Percentiles rank a stretch among this genome's conserved stretches.
phyloP scores from a whole-genome alignment of 1,140 invertebrate species.

The Theocolax elegans region DNA sequence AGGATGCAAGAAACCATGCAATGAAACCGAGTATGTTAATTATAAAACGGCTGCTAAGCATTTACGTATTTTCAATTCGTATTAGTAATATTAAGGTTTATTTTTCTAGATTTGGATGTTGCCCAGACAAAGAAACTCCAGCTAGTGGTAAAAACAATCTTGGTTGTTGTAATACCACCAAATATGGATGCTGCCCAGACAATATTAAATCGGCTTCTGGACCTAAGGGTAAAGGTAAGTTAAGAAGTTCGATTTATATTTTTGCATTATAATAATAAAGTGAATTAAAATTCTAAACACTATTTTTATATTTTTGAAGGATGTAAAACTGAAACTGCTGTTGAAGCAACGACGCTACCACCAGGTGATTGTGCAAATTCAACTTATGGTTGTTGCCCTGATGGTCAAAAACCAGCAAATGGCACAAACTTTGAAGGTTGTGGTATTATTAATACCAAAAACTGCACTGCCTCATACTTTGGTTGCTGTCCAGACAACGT shows the following conservation, averaged over 20 bases:
- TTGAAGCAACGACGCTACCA: constrained; percentile 59
- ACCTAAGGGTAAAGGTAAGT: constrained; percentile 71
- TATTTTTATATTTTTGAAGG: constrained; percentile 42
- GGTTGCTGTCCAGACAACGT: constrained; percentile 83
- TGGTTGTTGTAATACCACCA: constrained; percentile 72
- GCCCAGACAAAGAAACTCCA: constrained; percentile 73
- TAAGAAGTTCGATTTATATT: background rate
- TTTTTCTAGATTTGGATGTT: constrained; percentile 72
- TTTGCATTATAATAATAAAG: too few species aligned
- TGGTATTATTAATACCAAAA: constrained; percentile 65
- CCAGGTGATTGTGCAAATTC: constrained; percentile 63
- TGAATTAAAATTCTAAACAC: background rate
- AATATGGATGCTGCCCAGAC: constrained; percentile 85
- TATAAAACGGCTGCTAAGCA: too few species aligned
- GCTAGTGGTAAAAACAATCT: constrained; percentile 71
- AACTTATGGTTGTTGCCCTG: constrained; percentile 74
- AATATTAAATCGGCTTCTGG: constrained; percentile 77
- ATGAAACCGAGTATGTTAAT: constrained; percentile 70
- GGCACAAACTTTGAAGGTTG: constrained; percentile 68
- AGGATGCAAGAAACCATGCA: constrained; percentile 81
- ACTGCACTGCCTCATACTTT: constrained; percentile 72
- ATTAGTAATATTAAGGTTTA: background rate
- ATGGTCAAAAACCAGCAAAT: constrained; percentile 66
- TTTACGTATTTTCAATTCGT: too few species aligned
- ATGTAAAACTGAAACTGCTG: constrained; percentile 48